Evolutionary conservation across 2,797 vertebrate species (phyloP).

Genomic region (Melanogrammus aeglefinus): DNA sequence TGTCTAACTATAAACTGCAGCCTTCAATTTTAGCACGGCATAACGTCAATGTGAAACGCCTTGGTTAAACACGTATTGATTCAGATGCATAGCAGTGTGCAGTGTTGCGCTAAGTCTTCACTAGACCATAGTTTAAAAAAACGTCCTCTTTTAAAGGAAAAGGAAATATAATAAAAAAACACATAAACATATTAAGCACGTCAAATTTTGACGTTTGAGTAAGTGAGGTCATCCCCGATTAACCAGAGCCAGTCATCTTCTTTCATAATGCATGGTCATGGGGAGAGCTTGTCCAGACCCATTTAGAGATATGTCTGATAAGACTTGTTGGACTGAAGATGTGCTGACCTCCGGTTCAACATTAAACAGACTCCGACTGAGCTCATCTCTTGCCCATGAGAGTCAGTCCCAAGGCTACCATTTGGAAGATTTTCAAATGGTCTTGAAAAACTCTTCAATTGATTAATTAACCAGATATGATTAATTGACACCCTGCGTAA

Average conservation of each 20-base stretch:
- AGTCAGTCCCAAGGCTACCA: constrained; percentile 56
- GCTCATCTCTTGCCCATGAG: constrained; percentile 43
- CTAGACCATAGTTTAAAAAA: background rate
- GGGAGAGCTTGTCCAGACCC: constrained; percentile 27
- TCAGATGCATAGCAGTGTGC: background rate
- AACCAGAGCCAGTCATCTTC: constrained; percentile 23
- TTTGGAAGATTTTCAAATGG: constrained; percentile 67
- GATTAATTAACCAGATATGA: constrained; percentile 68
- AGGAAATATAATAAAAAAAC: background rate
- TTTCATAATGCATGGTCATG: constrained; percentile 29
- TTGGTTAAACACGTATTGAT: background rate
- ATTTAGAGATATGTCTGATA: constrained; percentile 26
- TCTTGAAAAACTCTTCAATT: constrained; percentile 48
- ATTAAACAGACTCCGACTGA: constrained; percentile 48
- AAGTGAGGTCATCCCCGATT: constrained; percentile 25
- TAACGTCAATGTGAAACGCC: background rate
- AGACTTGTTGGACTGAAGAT: constrained; percentile 35
- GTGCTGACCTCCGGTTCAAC: constrained; percentile 55
- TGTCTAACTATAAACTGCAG: background rate
- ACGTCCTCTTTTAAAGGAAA: background rate
- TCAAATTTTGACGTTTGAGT: background rate
- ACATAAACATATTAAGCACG: background rate
- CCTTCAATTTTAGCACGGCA: background rate
- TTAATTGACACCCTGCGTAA: constrained; percentile 59
- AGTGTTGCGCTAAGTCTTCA: background rate